Conservation (phyloP, 23 tunicate species). For the Phallusia fumigata region DNA sequence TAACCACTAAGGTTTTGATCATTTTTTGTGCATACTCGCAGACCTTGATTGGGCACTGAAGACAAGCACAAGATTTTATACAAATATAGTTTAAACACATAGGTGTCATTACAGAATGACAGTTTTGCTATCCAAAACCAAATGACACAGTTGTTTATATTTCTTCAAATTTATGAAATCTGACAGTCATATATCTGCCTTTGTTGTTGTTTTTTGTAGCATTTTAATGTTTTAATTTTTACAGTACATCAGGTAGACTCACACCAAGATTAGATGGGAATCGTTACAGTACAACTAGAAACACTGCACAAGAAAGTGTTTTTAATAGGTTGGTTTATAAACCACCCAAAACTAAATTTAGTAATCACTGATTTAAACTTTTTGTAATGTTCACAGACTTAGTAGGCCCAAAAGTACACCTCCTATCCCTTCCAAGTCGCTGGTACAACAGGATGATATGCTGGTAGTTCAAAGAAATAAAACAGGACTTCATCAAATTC, state of each 20-base stretch:
- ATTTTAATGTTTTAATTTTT: not conserved
- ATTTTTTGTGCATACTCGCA: no score
- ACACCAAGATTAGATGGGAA: not conserved
- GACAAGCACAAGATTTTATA: no score
- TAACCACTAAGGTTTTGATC: no score
- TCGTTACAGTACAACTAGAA: not conserved
- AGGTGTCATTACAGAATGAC: no score
- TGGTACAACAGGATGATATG: slow-evolving; percentile 23
- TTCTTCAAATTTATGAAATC: no score
- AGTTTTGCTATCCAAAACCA: no score
- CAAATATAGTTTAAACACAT: no score
- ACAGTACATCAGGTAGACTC: not conserved
- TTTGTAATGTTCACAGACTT: slow-evolving; percentile 11
- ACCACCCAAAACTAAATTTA: no score
- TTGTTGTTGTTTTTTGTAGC: not conserved
- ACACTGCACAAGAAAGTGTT: not conserved
- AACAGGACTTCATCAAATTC: slow-evolving; percentile 46
- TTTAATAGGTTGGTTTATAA: not conserved
- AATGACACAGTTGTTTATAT: no score
- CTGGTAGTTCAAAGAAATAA: slow-evolving; percentile 52
- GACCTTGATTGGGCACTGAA: no score
- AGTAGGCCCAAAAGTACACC: slow-evolving; percentile 68
- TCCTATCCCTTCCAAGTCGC: slow-evolving; percentile 12
- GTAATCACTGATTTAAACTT: no score
- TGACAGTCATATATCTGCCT: not conserved